These are phyloP conservation scores for Cottus gobio DNA, from an alignment of 2,113 vertebrate species.

Conservation along the genomic window DNA sequence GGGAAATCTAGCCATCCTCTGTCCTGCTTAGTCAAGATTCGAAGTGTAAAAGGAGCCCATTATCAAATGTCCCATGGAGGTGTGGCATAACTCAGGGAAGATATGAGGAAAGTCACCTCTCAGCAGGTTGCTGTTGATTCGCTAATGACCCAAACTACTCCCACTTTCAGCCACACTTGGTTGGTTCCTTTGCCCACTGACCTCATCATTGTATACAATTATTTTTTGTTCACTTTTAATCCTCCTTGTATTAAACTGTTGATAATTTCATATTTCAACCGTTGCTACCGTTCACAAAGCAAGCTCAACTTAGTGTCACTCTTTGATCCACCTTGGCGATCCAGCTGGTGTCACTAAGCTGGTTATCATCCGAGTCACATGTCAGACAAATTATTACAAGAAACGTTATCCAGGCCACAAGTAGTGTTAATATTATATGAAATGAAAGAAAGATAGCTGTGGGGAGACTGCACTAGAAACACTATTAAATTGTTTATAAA, in stretches of 20 bases:
- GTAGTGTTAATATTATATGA: too few relatives aligned
- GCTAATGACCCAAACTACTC: background rate
- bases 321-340: too few relatives aligned
- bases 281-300: too few relatives aligned
- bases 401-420: too few relatives aligned
- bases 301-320: too few relatives aligned
- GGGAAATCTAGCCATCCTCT: constrained; percentile 39
- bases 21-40: constrained; percentile 44
- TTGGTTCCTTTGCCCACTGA: background rate
- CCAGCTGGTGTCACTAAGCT: too few relatives aligned
- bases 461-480: too few relatives aligned
- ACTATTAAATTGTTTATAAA: too few relatives aligned
- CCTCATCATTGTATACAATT: constrained; percentile 2
- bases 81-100: constrained; percentile 37
- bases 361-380: too few relatives aligned
- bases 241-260: background rate
- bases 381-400: too few relatives aligned
- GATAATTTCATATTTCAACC: too few relatives aligned
- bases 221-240: background rate
- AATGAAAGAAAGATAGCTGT: too few relatives aligned
- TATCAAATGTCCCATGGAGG: constrained; percentile 46
- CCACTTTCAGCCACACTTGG: constrained; percentile 3
- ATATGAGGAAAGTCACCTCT: constrained; percentile 16
- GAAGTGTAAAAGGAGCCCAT: constrained; percentile 49
- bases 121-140: constrained; percentile 26